These are phyloP conservation scores for Theropithecus gelada DNA, from an alignment of 2,113 vertebrate species.

Conservation along the genomic window DNA sequence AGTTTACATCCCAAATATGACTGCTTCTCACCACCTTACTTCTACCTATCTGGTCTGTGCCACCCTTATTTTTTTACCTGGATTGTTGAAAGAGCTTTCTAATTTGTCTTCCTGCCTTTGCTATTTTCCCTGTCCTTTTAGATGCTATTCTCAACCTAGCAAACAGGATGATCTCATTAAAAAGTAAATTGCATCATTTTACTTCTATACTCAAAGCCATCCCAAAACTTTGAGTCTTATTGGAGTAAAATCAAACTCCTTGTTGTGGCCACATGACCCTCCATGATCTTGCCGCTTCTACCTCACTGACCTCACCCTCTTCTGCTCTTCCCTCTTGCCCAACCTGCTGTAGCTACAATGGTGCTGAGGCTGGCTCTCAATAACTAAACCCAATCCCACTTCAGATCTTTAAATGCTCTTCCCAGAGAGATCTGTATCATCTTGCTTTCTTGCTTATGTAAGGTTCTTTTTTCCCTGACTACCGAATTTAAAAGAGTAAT, in stretches of 20 bases:
- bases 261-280: background rate
- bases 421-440: background rate
- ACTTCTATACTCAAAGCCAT: background rate
- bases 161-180: background rate
- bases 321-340: background rate
- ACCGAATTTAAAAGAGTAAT: background rate
- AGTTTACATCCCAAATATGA: background rate
- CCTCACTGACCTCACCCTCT: background rate
- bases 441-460: background rate
- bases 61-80: background rate
- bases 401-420: background rate
- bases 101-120: background rate
- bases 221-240: background rate
- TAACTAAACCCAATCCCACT: background rate
- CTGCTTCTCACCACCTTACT: background rate
- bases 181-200: background rate
- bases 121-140: background rate
- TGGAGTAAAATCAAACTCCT: background rate
- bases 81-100: background rate
- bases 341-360: background rate
- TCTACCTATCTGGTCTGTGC: background rate
- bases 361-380: background rate
- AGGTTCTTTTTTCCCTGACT: background rate
- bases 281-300: rapidly evolving
- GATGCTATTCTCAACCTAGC: background rate